Percentiles rank a stretch among this genome's conserved stretches.
phyloP scores from a whole-genome alignment of 2,888 invertebrate species.

The Cephus pulcher region DNA sequence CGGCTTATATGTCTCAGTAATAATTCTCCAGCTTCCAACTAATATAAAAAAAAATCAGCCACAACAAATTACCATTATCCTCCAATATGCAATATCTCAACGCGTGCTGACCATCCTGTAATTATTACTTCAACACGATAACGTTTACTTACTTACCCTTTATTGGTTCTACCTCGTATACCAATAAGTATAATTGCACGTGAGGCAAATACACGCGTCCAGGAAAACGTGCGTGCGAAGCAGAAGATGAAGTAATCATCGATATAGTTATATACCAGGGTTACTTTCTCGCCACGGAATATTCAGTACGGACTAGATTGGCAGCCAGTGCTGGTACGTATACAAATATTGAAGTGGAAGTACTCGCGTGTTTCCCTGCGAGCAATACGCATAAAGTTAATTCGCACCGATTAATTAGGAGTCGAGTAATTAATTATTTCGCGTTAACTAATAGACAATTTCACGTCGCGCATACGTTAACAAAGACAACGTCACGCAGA shows the following conservation, averaged over 20 bases:
- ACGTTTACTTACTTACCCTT: not conserved
- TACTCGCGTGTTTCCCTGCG: not conserved
- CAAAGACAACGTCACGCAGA: no score
- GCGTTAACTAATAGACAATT: not conserved
- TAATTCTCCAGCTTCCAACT: not conserved
- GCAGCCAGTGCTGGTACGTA: not conserved
- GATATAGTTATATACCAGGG: not conserved
- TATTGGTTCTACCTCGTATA: not conserved
- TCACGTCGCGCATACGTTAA: no score
- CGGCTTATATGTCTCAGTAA: not conserved
- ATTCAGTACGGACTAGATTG: not conserved
- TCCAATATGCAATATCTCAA: not conserved
- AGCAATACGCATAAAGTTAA: conserved; percentile 1
- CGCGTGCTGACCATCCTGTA: not conserved
- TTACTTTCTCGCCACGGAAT: not conserved
- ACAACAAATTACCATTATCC: not conserved
- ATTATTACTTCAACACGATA: not conserved
- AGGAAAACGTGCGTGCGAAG: not conserved
- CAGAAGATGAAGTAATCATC: not conserved
- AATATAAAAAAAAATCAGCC: not conserved
- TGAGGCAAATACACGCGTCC: not conserved
- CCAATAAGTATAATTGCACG: not conserved
- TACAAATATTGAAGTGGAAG: not conserved
- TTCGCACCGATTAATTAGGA: conserved; percentile 9
- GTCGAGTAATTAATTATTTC: conserved; percentile 15